Evolutionary conservation across 2,113 vertebrate species (phyloP).

Genomic region (Conger conger): DNA sequence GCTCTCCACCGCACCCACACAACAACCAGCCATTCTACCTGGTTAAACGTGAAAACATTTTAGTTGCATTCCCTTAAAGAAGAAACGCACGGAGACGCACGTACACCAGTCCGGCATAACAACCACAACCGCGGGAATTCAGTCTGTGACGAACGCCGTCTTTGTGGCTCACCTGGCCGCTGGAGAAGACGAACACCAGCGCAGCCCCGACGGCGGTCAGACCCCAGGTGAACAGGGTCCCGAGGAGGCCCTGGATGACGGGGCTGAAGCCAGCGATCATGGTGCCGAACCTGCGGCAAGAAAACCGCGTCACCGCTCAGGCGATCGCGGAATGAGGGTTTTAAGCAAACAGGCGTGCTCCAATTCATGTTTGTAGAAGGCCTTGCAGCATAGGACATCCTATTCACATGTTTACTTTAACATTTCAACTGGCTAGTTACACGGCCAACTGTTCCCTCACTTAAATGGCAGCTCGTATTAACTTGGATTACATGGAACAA

Average conservation of each 20-base stretch:
- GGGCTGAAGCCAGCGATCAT: conserved; percentile 84
- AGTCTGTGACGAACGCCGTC: not conserved
- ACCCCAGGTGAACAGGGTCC: conserved; percentile 90
- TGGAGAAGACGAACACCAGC: conserved; percentile 89
- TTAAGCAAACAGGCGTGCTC: not conserved
- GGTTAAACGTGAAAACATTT: not conserved
- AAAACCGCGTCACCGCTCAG: not conserved
- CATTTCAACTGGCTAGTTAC: not conserved
- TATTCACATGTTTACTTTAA: not conserved
- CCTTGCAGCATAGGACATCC: not conserved
- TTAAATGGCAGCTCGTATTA: not conserved
- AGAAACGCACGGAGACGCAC: not conserved
- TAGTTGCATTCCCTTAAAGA: not conserved
- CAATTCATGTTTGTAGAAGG: not conserved
- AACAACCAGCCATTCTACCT: not conserved
- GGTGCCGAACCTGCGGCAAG: conserved; percentile 56
- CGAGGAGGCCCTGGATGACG: conserved; percentile 82
- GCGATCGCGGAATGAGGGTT: not conserved
- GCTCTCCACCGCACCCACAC: not conserved
- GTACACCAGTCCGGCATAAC: not conserved
- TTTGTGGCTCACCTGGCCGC: conserved; percentile 74
- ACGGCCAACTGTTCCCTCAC: not conserved
- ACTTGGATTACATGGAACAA: not conserved
- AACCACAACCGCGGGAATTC: not conserved
- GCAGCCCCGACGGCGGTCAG: conserved; percentile 88